Evolutionary conservation across 2,888 invertebrate genomes (phyloP), one percentile per base, ranked within the genome.

Genomic region (Agrotis exclamationis): DNA sequence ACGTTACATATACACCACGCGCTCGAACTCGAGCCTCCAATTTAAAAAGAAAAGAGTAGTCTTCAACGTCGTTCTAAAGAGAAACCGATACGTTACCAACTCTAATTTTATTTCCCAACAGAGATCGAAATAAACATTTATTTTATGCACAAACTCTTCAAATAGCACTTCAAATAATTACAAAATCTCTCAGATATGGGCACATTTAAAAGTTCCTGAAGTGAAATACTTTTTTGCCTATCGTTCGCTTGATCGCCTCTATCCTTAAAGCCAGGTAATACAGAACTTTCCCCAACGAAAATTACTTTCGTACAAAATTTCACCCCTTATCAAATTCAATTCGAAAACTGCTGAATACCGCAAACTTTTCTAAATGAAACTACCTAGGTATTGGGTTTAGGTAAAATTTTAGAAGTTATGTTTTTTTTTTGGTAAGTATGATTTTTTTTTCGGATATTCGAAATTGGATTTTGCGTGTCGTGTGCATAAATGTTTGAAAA

Each of bases 251-350:
- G 86, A 88, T 89, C 88, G 86, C 77, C 70, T 85, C 83, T 83
- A 87, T 86, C 87, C 87, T 76, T 73, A 87, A 89, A 88, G 85
- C 85, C 88, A 88, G 88, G 88, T 89, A 86, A 87, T 86, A 86
- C 79, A 83, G 77, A 90, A 90, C 82, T 88, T 90, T 87, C 58
- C 73, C 80, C 79, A 73, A 85, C 83, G 86, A 87, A 90, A 89
- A 90, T 90, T 88, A 89, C 90, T 90, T 87, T 87, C 84, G 80
- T 86, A 85, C 85, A 85, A 89, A 90, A 89, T 89, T 89, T 90
- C 76, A 88, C 86, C 91, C 90, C 88, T 89, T 91, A 88, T 91
- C 89, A 90, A 91, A 90, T 90, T 90, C 89, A 89, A 89, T 90
- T 87, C 85, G 78, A 85, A 83, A 89, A 88, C 86, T 87, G 87